A percentile compares a stretch with the other conserved stretches of the same genome.
phyloP scores from a whole-genome alignment of 2,113 vertebrate species.

The Rhizomys pruinosus region DNA sequence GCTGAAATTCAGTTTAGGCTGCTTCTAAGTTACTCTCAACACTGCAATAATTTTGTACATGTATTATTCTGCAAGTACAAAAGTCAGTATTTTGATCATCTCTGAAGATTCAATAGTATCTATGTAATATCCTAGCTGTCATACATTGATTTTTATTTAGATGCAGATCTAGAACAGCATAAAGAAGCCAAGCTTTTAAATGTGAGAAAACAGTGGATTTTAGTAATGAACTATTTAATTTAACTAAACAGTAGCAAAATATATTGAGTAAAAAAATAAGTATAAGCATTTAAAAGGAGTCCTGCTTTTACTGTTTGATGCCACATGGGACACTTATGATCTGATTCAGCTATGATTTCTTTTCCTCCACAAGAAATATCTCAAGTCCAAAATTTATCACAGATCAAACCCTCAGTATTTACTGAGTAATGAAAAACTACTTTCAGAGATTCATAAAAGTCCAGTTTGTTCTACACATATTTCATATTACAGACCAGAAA shows the following conservation, averaged over 20 bases:
- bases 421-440: conserved; percentile 14
- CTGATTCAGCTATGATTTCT: neutral
- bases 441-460: conserved; percentile 5
- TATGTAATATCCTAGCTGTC: conserved; percentile 15
- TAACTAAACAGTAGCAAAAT: conserved; percentile 9
- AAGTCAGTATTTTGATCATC: neutral
- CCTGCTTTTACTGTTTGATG: neutral
- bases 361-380: neutral
- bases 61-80: neutral
- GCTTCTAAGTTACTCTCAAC: neutral
- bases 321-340: neutral
- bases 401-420: neutral
- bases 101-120: neutral
- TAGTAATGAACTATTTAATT: neutral
- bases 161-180: neutral
- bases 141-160: neutral
- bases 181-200: conserved; percentile 12
- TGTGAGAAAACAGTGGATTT: neutral
- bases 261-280: neutral
- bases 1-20: neutral
- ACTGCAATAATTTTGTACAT: neutral
- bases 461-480: neutral
- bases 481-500: neutral
- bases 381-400: neutral
- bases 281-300: neutral